Base-by-base conservation (phyloP, 2,797 vertebrate genomes). In the Periparus ater region DNA sequence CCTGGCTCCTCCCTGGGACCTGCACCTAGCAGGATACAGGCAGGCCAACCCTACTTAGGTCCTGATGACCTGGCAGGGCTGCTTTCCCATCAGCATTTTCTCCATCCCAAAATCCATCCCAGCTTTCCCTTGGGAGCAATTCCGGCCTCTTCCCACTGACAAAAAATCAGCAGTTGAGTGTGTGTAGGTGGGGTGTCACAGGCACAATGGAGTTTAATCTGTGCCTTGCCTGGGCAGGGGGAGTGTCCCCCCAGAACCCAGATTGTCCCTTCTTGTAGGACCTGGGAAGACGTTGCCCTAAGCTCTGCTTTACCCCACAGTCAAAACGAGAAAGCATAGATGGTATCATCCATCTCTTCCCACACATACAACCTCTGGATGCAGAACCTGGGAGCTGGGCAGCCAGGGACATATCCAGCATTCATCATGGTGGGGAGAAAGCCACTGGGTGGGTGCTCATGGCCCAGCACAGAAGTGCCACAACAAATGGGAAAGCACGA, bases 401-500 rank as follows among this genome's bases (percentile, higher is more conserved):
- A 93, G 51, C 54, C 5, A 79, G 6, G 22, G 15, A 19, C 19
- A 45, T 9, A 51, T 54, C 71, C 72, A 61, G 4, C 11, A 22
- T 61, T 73, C n/a, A 19, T 42, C 34, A 7, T 8, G 47, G 65
- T 30, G 34, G 42, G 48, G 40, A 76, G 34, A 70, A 82, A 72
- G 38, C 9, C 38, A 34, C 29, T 8, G 75, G 8, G 32, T 2
- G 15, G 13, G 38, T 80, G 62, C 26, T 38, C 0, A 0, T 50
- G 66, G 25, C 23, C 74, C 68, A 70, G 13, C 20, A 66, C 13
- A 36, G 30, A 75, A 82, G 6, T 32, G 25, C 36, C 48, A 57
- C 51, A 73, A 67, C 61, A 84, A 67, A 71, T 29, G 32, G 36
- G 65, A 90, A 90, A 91, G 47, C 45, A 65, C 47, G 27, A 0